Conservation (phyloP, 2,888 invertebrate genomes). For the Drymonia ruficornis region DNA sequence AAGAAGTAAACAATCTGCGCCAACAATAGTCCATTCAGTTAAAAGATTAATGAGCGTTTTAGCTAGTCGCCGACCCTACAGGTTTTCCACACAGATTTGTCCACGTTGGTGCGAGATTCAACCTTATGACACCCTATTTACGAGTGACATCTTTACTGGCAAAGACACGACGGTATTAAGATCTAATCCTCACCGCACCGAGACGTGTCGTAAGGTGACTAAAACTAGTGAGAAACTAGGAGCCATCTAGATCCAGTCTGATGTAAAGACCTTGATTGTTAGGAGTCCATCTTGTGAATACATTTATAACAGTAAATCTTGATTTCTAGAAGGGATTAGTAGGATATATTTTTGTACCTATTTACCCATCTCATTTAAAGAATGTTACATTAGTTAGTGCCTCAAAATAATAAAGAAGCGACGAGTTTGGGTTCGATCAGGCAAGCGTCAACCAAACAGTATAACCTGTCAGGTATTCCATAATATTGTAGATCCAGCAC, state of each 20-base stretch:
- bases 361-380: no score
- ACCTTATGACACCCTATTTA: conserved; percentile 26
- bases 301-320: neutral
- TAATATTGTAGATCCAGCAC: no score
- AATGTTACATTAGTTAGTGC: no score
- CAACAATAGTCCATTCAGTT: conserved; percentile 28
- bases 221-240: conserved; percentile 29
- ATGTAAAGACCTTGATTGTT: conserved; percentile 9
- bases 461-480: no score
- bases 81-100: conserved; percentile 32
- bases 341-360: no score
- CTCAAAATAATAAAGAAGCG: no score
- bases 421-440: no score
- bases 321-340: neutral
- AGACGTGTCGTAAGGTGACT: conserved; percentile 37
- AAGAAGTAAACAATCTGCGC: conserved; percentile 23
- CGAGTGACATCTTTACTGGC: conserved; percentile 15
- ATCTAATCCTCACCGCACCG: conserved; percentile 33
- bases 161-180: conserved; percentile 27
- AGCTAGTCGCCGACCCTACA: conserved; percentile 36
- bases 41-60: conserved; percentile 40
- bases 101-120: conserved; percentile 17
- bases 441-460: no score
- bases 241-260: conserved; percentile 21
- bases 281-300: neutral